Base-by-base conservation (phyloP, 2,797 vertebrate species). In the Aythya fuligula region DNA sequence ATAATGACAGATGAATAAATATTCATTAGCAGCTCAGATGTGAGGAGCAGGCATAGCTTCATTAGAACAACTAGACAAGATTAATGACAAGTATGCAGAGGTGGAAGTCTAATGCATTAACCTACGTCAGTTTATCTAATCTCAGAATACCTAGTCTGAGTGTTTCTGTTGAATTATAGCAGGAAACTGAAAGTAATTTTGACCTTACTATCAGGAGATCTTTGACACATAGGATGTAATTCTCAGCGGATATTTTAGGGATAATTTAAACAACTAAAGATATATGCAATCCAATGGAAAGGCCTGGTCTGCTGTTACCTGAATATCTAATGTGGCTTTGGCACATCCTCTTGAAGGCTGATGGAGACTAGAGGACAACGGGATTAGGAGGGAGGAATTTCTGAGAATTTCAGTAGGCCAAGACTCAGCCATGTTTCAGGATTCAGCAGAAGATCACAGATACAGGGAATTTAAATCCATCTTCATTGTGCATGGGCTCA, bases 401-500 rank as follows among this genome's bases (percentile, higher is more conserved):
- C 79, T 39, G 60, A 22, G 51, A 89, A 66, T 69, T 65, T 30
- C 64, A 71, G 49, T 13, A 58, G 13, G 28, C 34, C 66, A 70
- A 36, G 53, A 65, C 22, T 51, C 39, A 77, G 11, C 8, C 13
- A 11, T 5, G 12, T 10, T 58, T 30, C 90, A 43, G 38, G 15
- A 62, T 12, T 89, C 56, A 84, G 13, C 20, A 81, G 77, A 47
- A 86, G 45, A 75, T 87, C 73, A 72, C 18, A 78, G 43, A 60
- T 8, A 61, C 1, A 60, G 17, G 24, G 19, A 73, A 76, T 43
- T 70, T 13, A 87, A 82, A 87, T 25, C 47, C 19, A 13, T 25
- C 36, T 60, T 74, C 45, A 10, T 3, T 43, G 9, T 58, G 12
- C 0, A 0, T 69, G 21, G n/a, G 30, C 66, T 81, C 51, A 4